phyloP scores from a whole-genome alignment of 2,113 vertebrate genomes.

The Pollachius pollachius region DNA sequence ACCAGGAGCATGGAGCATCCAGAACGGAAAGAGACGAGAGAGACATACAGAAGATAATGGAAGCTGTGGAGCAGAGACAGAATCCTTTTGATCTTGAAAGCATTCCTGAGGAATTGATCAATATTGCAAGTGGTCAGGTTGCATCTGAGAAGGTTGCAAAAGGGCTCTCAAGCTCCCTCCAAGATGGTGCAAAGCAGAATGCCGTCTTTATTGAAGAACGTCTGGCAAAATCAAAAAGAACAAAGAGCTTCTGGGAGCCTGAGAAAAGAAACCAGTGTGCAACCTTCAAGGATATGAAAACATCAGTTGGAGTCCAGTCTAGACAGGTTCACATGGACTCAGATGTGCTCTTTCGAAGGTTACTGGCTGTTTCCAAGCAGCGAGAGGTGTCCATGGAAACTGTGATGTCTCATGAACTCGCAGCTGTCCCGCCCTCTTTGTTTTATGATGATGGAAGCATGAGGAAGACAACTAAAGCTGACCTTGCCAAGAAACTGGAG shows the following conservation, averaged over 20 bases:
- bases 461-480: conserved; percentile 25
- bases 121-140: conserved; percentile 23
- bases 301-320: neutral
- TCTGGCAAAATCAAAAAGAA: conserved; percentile 15
- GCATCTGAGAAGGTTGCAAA: conserved; percentile 26
- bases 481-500: conserved; percentile 12
- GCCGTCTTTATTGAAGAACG: neutral
- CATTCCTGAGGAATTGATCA: conserved; percentile 11
- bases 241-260: conserved; percentile 26
- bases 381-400: neutral
- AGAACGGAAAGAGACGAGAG: conserved; percentile 11
- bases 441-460: conserved; percentile 26
- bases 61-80: conserved; percentile 1
- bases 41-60: conserved; percentile 19
- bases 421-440: conserved; percentile 15
- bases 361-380: neutral
- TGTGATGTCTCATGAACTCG: conserved; percentile 16
- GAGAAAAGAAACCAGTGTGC: conserved; percentile 12
- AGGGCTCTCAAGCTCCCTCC: conserved; percentile 20
- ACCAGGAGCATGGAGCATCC: conserved; percentile 16
- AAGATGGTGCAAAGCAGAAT: conserved; percentile 19
- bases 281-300: conserved; percentile 1
- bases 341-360: neutral
- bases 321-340: neutral
- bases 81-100: conserved; percentile 19